Evolutionary conservation across 2,888 invertebrate genomes (phyloP).

Genomic region (Hypercompe scribonia): DNA sequence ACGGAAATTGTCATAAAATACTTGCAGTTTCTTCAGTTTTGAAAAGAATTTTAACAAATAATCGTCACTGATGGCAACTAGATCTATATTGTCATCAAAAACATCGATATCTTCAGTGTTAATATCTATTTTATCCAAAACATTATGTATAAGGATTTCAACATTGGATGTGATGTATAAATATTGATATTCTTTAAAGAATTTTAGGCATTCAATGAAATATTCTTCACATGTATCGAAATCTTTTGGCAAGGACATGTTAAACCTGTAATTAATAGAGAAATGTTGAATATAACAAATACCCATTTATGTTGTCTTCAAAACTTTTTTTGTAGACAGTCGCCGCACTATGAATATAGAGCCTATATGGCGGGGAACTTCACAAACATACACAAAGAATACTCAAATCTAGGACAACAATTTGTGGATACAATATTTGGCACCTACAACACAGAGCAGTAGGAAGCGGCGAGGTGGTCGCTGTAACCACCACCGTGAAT

Average conservation of each 20-base stretch:
- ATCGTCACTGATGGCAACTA: slow-evolving; percentile 41
- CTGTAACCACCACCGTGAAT: too few species aligned
- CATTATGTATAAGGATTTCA: slow-evolving; percentile 85
- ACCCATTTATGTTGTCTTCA: too few species aligned
- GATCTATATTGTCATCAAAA: slow-evolving; percentile 54
- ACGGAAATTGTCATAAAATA: slow-evolving; percentile 51
- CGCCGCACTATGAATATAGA: too few species aligned
- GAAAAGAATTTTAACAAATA: slow-evolving; percentile 62
- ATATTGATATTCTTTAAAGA: slow-evolving; percentile 88
- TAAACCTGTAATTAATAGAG: slow-evolving; percentile 23
- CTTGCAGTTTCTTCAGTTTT: slow-evolving; percentile 58
- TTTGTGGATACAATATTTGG: too few species aligned
- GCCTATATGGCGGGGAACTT: too few species aligned
- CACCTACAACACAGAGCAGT: too few species aligned
- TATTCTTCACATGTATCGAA: slow-evolving; percentile 75
- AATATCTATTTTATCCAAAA: slow-evolving; percentile 84
- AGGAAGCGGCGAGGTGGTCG: too few species aligned
- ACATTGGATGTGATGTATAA: slow-evolving; percentile 89
- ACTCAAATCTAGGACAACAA: too few species aligned
- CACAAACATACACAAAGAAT: too few species aligned
- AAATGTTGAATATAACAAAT: too few species aligned
- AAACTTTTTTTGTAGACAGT: too few species aligned
- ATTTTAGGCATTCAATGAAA: slow-evolving; percentile 84
- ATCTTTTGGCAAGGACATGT: slow-evolving; percentile 69
- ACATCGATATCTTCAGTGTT: slow-evolving; percentile 62